Evolutionary conservation across 2,113 vertebrate species (phyloP).

Genomic region (Polypterus senegalus): DNA sequence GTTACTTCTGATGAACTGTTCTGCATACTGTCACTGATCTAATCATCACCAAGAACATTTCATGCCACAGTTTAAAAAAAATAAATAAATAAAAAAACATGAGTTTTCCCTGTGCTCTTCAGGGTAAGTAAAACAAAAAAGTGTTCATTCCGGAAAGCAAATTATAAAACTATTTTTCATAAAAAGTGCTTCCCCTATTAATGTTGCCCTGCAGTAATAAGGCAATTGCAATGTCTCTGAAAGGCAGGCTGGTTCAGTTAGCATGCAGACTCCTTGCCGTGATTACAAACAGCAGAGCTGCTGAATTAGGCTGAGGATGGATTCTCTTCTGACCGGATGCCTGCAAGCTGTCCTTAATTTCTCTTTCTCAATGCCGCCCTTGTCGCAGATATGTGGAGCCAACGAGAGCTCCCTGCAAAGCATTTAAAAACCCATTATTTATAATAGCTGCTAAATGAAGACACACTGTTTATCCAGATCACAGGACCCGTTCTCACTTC

Average conservation of each 20-base stretch:
- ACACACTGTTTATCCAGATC: constrained; percentile 48
- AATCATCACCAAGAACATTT: too few relatives aligned
- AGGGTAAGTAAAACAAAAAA: too few relatives aligned
- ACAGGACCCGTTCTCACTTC: constrained; percentile 44
- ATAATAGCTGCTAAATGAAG: constrained; percentile 54
- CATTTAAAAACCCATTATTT: constrained; percentile 47
- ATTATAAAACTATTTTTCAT: too few relatives aligned
- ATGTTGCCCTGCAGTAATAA: too few relatives aligned
- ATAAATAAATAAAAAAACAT: too few relatives aligned
- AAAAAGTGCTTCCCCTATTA: too few relatives aligned
- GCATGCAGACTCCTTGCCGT: constrained; percentile 12
- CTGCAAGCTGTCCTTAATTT: constrained; percentile 44
- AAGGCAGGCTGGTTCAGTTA: background rate
- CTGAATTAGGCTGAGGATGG: constrained; percentile 24
- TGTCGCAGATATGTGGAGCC: constrained; percentile 31
- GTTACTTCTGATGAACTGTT: too few relatives aligned
- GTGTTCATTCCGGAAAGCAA: too few relatives aligned
- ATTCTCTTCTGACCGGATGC: constrained; percentile 35
- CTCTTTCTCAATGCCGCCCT: constrained; percentile 29
- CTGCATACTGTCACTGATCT: too few relatives aligned
- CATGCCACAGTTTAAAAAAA: too few relatives aligned
- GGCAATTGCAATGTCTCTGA: too few relatives aligned
- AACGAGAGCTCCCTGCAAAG: constrained; percentile 41
- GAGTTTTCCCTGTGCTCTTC: too few relatives aligned
- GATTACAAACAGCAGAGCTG: constrained; percentile 5